These are phyloP conservation scores for Dicaeum eximium DNA, from an alignment of 2,113 vertebrate genomes.

Conservation along the genomic window DNA sequence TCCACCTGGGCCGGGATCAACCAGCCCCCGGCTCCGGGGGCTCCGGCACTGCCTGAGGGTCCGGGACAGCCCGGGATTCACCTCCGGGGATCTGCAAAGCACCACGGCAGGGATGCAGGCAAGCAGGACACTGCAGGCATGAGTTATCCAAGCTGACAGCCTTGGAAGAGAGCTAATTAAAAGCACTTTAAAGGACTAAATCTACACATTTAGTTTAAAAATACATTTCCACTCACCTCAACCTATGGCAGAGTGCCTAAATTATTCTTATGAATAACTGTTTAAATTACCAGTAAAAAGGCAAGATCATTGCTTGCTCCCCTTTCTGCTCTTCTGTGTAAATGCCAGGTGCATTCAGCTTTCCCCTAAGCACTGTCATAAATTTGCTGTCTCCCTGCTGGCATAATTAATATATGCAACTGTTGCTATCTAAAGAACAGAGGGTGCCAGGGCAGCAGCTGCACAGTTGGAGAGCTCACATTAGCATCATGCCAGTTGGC, in stretches of 20 bases:
- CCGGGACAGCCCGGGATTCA: neutral
- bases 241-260: neutral
- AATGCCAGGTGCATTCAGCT: neutral
- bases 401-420: conserved; percentile 11
- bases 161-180: neutral
- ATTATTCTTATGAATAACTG: neutral
- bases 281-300: neutral
- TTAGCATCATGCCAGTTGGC: neutral
- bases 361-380: neutral
- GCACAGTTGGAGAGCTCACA: neutral
- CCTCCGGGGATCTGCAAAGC: neutral
- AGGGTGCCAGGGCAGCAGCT: neutral
- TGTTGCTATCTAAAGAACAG: conserved; percentile 9
- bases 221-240: neutral
- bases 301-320: neutral
- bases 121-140: neutral
- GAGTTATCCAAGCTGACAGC: neutral
- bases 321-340: neutral
- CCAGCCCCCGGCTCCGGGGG: neutral
- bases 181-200: neutral
- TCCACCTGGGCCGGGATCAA: conserved; percentile 35
- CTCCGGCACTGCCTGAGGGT: neutral
- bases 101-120: neutral
- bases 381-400: neutral
- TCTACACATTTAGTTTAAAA: neutral